A percentile compares a stretch with the other conserved stretches of the same genome.
Conservation (phyloP, 2,888 invertebrate species). For the Ellobium chinense region DNA sequence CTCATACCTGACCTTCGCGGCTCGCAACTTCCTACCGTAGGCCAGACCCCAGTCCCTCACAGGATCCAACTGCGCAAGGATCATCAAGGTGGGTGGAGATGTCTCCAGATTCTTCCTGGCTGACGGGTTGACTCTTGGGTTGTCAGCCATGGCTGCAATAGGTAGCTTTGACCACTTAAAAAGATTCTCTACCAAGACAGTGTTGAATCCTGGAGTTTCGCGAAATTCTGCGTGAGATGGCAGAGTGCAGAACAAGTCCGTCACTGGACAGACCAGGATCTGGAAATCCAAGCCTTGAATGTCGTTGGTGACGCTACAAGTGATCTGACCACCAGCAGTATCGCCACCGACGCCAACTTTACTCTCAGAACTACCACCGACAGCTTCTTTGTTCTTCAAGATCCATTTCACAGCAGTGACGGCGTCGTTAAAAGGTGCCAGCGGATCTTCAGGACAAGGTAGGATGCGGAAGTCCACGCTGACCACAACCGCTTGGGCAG, state of each 20-base stretch:
- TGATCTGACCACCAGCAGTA: slow-evolving; percentile 30
- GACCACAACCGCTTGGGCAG: not conserved
- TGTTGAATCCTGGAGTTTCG: slow-evolving; percentile 6
- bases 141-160: not conserved
- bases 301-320: not conserved
- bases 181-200: not conserved
- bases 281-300: slow-evolving; percentile 8
- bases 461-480: slow-evolving; percentile 25
- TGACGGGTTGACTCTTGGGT: not conserved
- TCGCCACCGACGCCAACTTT: slow-evolving; percentile 26
- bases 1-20: not conserved
- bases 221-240: slow-evolving; percentile 1
- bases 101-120: not conserved
- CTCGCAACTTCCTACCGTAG: not conserved
- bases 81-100: not conserved
- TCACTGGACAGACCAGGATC: slow-evolving; percentile 11
- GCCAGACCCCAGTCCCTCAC: not conserved
- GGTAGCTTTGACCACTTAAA: not conserved
- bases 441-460: not conserved
- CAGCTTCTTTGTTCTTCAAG: not conserved
- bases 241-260: not conserved
- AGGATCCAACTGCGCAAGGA: slow-evolving; percentile 26
- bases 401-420: not conserved
- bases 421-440: slow-evolving; percentile 29
- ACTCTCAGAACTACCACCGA: slow-evolving; percentile 15